These are phyloP conservation scores for Volucella inanis DNA, from an alignment of 2,888 invertebrate species.

Conservation along the genomic window DNA sequence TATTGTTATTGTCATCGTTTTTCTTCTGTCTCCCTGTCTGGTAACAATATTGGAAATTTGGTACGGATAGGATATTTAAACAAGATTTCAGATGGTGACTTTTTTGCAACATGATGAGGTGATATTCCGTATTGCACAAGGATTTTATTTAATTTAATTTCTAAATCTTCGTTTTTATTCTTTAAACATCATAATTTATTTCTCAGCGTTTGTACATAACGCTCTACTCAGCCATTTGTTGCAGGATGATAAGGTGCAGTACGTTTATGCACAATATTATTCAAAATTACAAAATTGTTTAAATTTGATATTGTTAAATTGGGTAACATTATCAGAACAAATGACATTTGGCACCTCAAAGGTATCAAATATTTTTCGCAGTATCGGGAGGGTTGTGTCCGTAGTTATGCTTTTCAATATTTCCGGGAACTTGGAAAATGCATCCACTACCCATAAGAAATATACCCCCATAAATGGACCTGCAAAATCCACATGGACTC, in stretches of 20 bases:
- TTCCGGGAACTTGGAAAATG: too few relatives aligned
- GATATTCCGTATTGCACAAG: constrained; percentile 2
- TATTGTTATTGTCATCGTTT: too few relatives aligned
- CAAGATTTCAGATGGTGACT: constrained; percentile 26
- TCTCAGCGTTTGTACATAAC: constrained; percentile 21
- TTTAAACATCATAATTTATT: not conserved
- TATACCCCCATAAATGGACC: too few relatives aligned
- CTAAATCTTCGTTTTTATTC: constrained; percentile 18
- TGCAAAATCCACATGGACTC: too few relatives aligned
- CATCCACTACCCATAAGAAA: too few relatives aligned
- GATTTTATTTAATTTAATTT: constrained; percentile 11
- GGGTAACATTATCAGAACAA: constrained; percentile 5
- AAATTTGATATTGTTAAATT: constrained; percentile 30
- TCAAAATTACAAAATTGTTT: not conserved
- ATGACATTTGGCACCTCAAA: constrained; percentile 13
- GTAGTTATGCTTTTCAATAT: too few relatives aligned
- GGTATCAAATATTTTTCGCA: constrained; percentile 12
- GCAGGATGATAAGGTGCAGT: constrained; percentile 16
- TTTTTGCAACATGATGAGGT: not conserved
- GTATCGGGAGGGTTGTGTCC: too few relatives aligned
- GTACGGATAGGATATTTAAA: constrained; percentile 5
- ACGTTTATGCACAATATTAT: constrained; percentile 40
- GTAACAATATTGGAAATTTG: not conserved
- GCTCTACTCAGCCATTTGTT: constrained; percentile 11
- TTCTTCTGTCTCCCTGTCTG: not conserved